Evolutionary conservation across 1,140 invertebrate genomes (phyloP).

Genomic region (Anastatus disparis): DNA sequence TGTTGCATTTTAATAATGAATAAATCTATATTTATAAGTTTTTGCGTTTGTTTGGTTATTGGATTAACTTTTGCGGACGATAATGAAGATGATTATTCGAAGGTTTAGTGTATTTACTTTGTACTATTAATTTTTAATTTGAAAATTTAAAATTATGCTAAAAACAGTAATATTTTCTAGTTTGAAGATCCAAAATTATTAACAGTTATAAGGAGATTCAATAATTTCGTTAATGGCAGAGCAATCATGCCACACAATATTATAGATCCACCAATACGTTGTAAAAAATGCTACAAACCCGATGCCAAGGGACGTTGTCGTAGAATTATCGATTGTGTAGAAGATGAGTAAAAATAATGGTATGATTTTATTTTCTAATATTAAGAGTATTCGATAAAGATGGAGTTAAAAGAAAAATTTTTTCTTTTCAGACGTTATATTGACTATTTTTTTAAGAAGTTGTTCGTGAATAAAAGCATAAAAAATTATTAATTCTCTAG

Average conservation of each 20-base stretch:
- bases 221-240: background rate
- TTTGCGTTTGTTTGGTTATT: background rate
- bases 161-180: background rate
- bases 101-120: background rate
- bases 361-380: too few relatives aligned
- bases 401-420: too few relatives aligned
- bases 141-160: background rate
- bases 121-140: background rate
- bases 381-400: too few relatives aligned
- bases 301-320: background rate
- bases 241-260: background rate
- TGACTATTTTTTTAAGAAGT: too few relatives aligned
- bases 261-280: slow-evolving; percentile 15
- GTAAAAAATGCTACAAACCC: slow-evolving; percentile 1
- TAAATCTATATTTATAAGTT: background rate
- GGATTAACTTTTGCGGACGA: background rate
- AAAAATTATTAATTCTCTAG: too few relatives aligned
- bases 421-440: too few relatives aligned
- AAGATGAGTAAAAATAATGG: too few relatives aligned
- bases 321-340: slow-evolving; percentile 5
- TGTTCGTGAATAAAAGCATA: too few relatives aligned
- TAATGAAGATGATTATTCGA: background rate
- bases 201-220: background rate
- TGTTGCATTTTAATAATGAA: background rate
- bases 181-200: background rate